Base-by-base conservation (phyloP, 64 coral and sea anemone genomes). In the Montipora foliosa region DNA sequence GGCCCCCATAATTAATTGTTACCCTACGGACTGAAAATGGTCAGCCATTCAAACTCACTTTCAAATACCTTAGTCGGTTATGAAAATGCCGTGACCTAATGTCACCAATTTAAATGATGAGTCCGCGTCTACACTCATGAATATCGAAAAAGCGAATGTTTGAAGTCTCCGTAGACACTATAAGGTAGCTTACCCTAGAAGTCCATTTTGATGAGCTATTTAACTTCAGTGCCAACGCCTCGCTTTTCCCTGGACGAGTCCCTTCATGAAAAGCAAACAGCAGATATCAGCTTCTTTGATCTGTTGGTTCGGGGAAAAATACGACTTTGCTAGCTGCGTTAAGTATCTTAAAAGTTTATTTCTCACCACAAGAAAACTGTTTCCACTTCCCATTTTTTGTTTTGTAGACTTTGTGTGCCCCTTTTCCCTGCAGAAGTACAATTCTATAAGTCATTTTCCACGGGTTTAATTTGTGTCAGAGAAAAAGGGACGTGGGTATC, bases 401-500 rank as follows among this genome's bases (percentile, higher is more conserved):
- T 70, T 85, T 85, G 47, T 49, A 85, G 19, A 85, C 11, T 59
- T 85, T 85, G 46, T 85, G 82, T 70, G 82, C 82, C 22, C 82
- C 62, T 22, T 71, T 21, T 1, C 64, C 82, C 82, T 85, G 17
- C 7, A 85, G 9, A 21, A 8, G 20, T 8, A 21, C 2, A 8
- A 85, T 49, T 47, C 1, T 37, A 37, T 37, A 37, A 37, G 0
- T 37, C 37, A 37, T 37, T 37, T 37, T 37, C 37, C 37, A 37
- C 37, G 37, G 29, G 37, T 2, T 37, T 37, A 37, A 37, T 37
- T 37, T 37, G 0, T 37, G 37, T 37, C 1, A 37, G 37, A 37
- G 37, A 37, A 37, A 37, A 37, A 37, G 37, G 37, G 37, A 37
- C 37, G 37, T 37, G 37, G 37, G 37, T 37, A 37, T 37, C 37